Percentiles rank a stretch among this genome's conserved stretches.
These are phyloP conservation scores for Tineola bisselliella DNA, from an alignment of 2,888 invertebrate genomes.

Conservation along the genomic window DNA sequence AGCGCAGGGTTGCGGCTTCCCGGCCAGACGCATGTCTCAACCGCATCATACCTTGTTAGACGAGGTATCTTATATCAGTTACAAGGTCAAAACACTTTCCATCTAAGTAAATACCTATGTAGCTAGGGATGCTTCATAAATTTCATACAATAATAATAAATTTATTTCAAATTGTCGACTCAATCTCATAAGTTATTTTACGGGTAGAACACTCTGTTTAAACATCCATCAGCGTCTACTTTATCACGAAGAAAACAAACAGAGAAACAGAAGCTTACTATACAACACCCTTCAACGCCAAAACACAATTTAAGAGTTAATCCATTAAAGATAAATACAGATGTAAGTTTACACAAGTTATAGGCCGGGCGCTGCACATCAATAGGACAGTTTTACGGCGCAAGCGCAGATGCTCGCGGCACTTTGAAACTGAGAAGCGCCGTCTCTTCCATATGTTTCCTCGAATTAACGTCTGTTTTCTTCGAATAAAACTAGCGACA, in stretches of 20 bases:
- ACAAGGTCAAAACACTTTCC: background rate
- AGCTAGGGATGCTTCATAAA: too few relatives aligned
- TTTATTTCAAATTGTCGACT: too few relatives aligned
- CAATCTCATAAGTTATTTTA: too few relatives aligned
- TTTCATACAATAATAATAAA: too few relatives aligned
- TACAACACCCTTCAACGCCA: slow-evolving; percentile 11
- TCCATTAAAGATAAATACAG: slow-evolving; percentile 13
- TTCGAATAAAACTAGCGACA: slow-evolving; percentile 55
- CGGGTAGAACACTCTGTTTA: too few relatives aligned
- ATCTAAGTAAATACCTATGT: background rate
- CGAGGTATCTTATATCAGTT: background rate
- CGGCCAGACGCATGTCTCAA: slow-evolving; percentile 7
- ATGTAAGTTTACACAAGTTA: slow-evolving; percentile 4
- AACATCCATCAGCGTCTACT: too few relatives aligned
- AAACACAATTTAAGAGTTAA: slow-evolving; percentile 12
- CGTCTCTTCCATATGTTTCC: slow-evolving; percentile 64
- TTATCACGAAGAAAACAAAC: background rate
- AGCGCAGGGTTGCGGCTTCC: slow-evolving; percentile 39
- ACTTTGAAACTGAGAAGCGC: slow-evolving; percentile 60
- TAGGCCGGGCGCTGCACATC: slow-evolving; percentile 21
- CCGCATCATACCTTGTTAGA: background rate
- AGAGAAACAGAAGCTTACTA: background rate
- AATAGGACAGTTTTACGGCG: slow-evolving; percentile 40
- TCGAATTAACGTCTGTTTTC: slow-evolving; percentile 66
- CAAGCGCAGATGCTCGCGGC: slow-evolving; percentile 39